Base-by-base conservation (phyloP, 2,888 invertebrate species). In the Phania funesta region DNA sequence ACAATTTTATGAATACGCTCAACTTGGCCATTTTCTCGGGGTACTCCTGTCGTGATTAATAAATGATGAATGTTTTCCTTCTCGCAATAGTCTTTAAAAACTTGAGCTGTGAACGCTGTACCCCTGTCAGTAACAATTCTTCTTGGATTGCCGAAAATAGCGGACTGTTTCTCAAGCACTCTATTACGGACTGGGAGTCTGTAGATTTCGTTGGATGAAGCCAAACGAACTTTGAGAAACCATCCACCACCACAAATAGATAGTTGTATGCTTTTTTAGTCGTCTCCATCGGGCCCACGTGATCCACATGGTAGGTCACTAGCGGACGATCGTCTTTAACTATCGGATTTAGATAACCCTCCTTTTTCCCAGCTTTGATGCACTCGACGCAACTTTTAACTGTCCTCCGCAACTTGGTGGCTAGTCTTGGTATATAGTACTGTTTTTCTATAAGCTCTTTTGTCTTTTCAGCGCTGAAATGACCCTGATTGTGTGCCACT, bases 61-160 rank as follows among this genome's bases (percentile, higher is more conserved):
- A 52, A 24, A 20, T 67, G 67, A n/a, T 52, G 38, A 5, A 67
- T 52, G n/a, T 26, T 6, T 18, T 67, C 52, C 1, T 38, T 18
- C 4, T 9, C 13, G 32, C 67, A 52, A 26, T 67, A 67, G 0
- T 52, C 52, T 7, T n/a, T 20, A n/a, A 64, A 64, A 1, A 13
- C 20, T 1, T 29, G 18, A 3, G 62, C 26, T 3, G 50, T 22
- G 20, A 68, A 44, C n/a, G 46, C 38, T 7, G 68, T 20, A 13
- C 54, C 56, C 2, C 44, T 3, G 11, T 70, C 44, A 5, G n/a
- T 6, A 0, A 41, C 3, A n/a, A 56, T n/a, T n/a, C n/a, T n/a
- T n/a, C n/a, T n/a, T n/a, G n/a, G n/a, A n/a, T n/a, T n/a, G n/a
- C n/a, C n/a, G n/a, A n/a, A n/a, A n/a, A n/a, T n/a, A n/a, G n/a